A percentile compares a stretch with the other conserved stretches of the same genome.
Conservation (phyloP, 2,797 vertebrate species). For the Gallinago solitaria region DNA sequence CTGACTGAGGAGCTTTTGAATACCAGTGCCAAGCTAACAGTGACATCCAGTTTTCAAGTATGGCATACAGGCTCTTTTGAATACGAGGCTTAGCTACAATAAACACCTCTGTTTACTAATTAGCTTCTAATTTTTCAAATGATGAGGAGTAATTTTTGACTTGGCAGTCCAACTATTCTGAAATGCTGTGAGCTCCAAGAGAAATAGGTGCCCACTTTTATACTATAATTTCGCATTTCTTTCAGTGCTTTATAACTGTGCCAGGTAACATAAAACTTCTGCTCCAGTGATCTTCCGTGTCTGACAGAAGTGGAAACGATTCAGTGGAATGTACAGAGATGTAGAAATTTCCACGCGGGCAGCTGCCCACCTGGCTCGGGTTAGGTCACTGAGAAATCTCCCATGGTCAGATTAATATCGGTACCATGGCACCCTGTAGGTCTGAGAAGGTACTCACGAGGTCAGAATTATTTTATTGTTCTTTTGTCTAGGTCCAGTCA, state of each 20-base stretch:
- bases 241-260: not conserved
- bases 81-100: not conserved
- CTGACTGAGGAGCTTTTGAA: not conserved
- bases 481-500: not conserved
- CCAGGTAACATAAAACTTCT: not conserved
- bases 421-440: not conserved
- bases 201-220: not conserved
- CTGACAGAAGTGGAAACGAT: not conserved
- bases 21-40: not conserved
- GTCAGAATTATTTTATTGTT: not conserved
- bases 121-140: not conserved
- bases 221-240: not conserved
- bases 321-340: not conserved
- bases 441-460: not conserved
- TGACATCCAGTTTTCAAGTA: not conserved
- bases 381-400: not conserved
- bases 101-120: conserved; percentile 9
- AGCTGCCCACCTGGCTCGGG: not conserved
- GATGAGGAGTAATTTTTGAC: not conserved
- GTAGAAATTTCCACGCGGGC: not conserved
- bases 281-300: not conserved
- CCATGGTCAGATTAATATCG: not conserved
- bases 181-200: not conserved
- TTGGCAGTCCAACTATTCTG: not conserved
- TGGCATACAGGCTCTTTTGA: not conserved